Base-by-base conservation (phyloP, 2,113 vertebrate genomes). In the Sinosuthora webbiana region DNA sequence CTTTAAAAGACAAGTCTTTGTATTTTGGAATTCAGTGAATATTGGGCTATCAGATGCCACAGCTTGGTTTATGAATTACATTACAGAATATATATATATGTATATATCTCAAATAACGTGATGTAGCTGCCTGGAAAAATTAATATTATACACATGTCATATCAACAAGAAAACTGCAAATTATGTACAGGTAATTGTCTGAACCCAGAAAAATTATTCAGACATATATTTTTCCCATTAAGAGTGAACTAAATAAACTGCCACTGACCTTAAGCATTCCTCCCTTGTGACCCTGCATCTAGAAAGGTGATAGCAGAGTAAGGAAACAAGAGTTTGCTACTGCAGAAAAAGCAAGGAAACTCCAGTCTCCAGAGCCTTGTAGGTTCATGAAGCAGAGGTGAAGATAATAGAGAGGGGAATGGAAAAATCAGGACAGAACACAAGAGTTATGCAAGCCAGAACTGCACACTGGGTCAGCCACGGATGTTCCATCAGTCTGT, bases 141-240 rank as follows among this genome's bases (percentile, higher is more conserved):
- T 55, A 87, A 53, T 65, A 39, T 68, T 89, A 87, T 74, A 11
- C 15, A 70, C 13, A 25, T 52, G 30, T 70, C 64, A 45, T 50
- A 73, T 76, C 71, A 95, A 65, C 56, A 83, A 76, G 69, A 95
- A 90, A 83, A 67, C 63, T 90, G 63, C 57, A 94, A 63, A 77
- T 76, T 19, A 83, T 63, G 17, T 84, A 39, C 42, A 76, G 64
- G 71, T 55, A 90, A 91, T 59, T 82, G 41, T 91, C 74, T 94
- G 62, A 95, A 95, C 28, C 17, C 33, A 35, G 64, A 53, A 64
- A 39, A 95, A 63, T 62, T 0, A 82, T 88, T 80, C 53, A 28
- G 68, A 94, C 41, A 44, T 87, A 78, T 85, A 83, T 70, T 88
- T 94, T 91, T 94, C 65, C 35, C 17, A 52, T 78, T 57, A 76